These are phyloP conservation scores for Lordiphosa andalusiaca DNA, from an alignment of 2,888 invertebrate genomes.

Conservation along the genomic window DNA sequence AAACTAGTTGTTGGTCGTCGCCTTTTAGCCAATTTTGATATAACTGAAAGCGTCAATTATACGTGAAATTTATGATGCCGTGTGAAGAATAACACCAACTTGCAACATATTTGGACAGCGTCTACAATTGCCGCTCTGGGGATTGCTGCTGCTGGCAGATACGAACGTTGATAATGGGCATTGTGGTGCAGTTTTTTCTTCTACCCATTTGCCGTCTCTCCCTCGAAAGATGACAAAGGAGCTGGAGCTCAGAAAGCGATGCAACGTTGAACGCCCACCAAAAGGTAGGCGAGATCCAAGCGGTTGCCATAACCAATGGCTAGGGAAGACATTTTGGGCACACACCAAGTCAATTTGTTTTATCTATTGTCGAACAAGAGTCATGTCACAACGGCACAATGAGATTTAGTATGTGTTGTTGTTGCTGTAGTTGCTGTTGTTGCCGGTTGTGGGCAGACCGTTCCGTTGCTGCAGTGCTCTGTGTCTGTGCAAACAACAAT, in stretches of 20 bases:
- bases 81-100: conserved; percentile 78
- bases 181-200: conserved; percentile 66
- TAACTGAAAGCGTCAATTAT: conserved; percentile 79
- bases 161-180: conserved; percentile 65
- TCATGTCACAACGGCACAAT: conserved; percentile 75
- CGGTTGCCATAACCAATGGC: conserved; percentile 29
- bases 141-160: conserved; percentile 42
- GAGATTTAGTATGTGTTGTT: conserved; percentile 63
- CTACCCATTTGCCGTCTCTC: conserved; percentile 24
- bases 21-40: conserved; percentile 75
- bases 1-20: conserved; percentile 46
- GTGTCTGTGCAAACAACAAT: conserved; percentile 43
- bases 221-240: conserved; percentile 68
- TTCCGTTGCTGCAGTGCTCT: conserved; percentile 16
- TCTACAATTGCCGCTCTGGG: conserved; percentile 15
- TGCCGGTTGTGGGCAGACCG: conserved; percentile 26
- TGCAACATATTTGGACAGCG: conserved; percentile 75
- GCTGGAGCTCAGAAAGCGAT: conserved; percentile 17
- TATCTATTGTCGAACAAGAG: conserved; percentile 78
- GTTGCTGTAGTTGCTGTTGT: conserved; percentile 25
- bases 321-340: conserved; percentile 76
- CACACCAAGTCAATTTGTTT: conserved; percentile 79
- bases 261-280: conserved; percentile 21
- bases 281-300: conserved; percentile 13
- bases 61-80: conserved; percentile 79